Evolutionary conservation across 2,888 invertebrate species (phyloP), one percentile per base, ranked within the genome.

Genomic region (Orthonychiurus folsomi): DNA sequence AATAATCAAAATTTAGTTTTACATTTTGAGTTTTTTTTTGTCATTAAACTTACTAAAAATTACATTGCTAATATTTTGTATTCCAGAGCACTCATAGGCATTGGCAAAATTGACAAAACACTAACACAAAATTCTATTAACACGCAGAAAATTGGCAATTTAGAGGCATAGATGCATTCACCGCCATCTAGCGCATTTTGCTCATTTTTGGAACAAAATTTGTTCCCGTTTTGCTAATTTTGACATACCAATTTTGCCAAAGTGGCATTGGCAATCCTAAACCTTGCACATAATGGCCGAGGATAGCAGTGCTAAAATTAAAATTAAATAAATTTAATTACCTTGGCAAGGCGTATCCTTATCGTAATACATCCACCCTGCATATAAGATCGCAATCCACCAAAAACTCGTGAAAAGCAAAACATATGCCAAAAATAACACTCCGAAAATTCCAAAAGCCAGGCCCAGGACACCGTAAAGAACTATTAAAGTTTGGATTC

Each of bases 401-500:
- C 60, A 55, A n/a, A 56, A 74, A 18, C 67, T 64, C 1, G 80
- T 80, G 69, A 75, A 78, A 24, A 80, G 74, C 15, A 89, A 73
- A 0, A 86, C 73, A 73, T 83, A 84, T 2, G 84, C 71, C 62
- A 81, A 80, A 1, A 86, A 50, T 79, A 67, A 83, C 77, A 78
- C 52, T 62, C 75, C 74, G 15, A 74, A 71, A 50, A 77, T 74
- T 0, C 78, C 79, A 63, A 77, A 72, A 62, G 79, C 76, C 26
- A 81, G 72, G n/a, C 50, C 50, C 3, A 50, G 3, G 2, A 59
- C 20, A 23, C 23, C 59, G 24, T 37, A 50, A 25, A 59, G 48
- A 0, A 88, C 89, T 0, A 87, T 85, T 9, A 93, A 75, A 2
- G 93, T 94, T 77, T 95, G 89, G 18, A 93, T 79, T 2, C 95